Percentiles rank a stretch among this genome's conserved stretches.
Conservation (phyloP, 2,113 vertebrate species). For the Elachura formosa region DNA sequence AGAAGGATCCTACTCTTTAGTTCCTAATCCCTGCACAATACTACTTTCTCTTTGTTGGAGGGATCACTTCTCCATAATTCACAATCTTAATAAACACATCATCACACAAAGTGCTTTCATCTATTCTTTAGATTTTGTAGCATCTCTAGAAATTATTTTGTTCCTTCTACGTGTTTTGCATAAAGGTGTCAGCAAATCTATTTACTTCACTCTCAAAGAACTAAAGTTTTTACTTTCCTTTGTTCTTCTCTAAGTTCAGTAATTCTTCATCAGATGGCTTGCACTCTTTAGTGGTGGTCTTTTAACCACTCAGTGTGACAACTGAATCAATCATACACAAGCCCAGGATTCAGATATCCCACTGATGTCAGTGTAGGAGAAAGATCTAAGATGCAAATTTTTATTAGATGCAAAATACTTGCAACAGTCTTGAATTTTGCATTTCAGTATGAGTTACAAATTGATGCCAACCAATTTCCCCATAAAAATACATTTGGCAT, state of each 20-base stretch:
- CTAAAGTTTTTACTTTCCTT: background rate
- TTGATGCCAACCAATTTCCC: background rate
- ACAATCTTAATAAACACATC: constrained; percentile 63
- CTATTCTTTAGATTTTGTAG: constrained; percentile 59
- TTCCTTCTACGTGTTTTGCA: constrained; percentile 45
- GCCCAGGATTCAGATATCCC: background rate
- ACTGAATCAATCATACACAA: background rate
- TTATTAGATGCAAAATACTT: background rate
- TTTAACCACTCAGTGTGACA: background rate
- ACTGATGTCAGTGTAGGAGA: background rate
- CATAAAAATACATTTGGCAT: background rate
- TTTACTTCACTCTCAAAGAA: constrained; percentile 33
- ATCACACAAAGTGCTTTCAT: constrained; percentile 65
- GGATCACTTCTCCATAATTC: constrained; percentile 54
- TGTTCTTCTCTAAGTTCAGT: constrained; percentile 18
- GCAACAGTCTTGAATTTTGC: background rate
- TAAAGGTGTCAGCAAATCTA: constrained; percentile 59
- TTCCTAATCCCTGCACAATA: constrained; percentile 49
- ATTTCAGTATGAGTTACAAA: background rate
- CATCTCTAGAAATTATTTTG: constrained; percentile 52
- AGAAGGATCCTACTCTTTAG: constrained; percentile 49
- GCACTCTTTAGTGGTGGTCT: background rate
- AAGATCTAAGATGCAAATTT: background rate
- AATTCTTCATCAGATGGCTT: background rate
- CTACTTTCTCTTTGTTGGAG: constrained; percentile 42